Base-by-base conservation (phyloP, 1,140 invertebrate species). In the Batillaria attramentaria region DNA sequence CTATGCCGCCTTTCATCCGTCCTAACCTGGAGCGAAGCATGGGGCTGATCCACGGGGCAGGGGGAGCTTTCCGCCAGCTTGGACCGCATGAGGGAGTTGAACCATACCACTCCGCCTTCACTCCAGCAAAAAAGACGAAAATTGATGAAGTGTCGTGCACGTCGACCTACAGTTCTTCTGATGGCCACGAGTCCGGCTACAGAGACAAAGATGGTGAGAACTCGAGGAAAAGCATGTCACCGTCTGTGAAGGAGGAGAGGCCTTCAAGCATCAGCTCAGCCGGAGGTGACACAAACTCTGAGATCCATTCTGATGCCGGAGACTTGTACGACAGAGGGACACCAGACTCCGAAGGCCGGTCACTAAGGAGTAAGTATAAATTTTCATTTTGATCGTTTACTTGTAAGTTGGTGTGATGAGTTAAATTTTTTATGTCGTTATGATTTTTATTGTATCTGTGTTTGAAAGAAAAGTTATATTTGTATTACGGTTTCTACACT, bases 41-140 rank as follows among this genome's bases (percentile, higher is more conserved):
- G 39, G 70, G 35, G 62, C 75, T 77, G 28, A 66, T 77, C 3
- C 72, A 37, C 42, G 57, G n/a, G 20, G 39, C 80, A 33, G 87
- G 83, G 16, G 87, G 83, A 28, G 88, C 88, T 72, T 89, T 89
- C 73, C 81, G 88, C n/a, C 88, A 86, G 18, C 84, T 89, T 2
- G 77, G 77, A 13, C 78, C 84, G 31, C 75, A 80, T 20, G 87
- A 87, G 28, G 83, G 72, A 37, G 81, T 77, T 20, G 84, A 87
- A 43, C 84, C 83, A 16, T 88, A 88, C 77, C 89, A 89, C 35
- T 90, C 89, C 0, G 89, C 89, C 39, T 90, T 90, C 79, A 85
- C 88, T 8, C 84, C 88, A n/a, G 85, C 88, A 1, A 89, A 89
- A 78, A 83, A 86, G 77, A 65, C 79, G 0, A 89, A 89, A 80